phyloP scores from a whole-genome alignment of 2,888 invertebrate species.

The Drepanosiphum platanoidis region DNA sequence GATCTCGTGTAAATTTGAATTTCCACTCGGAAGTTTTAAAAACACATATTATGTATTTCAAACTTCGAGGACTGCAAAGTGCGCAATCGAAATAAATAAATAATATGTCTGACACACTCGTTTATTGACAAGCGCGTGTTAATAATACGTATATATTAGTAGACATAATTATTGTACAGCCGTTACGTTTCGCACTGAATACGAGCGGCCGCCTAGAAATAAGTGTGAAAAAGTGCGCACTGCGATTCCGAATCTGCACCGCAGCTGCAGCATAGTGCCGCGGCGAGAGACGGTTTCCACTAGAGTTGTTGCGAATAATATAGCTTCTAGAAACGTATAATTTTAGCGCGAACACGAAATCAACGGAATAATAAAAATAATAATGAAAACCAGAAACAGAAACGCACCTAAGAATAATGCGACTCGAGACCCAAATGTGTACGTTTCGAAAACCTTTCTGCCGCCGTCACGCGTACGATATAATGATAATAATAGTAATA shows the following conservation, averaged over 20 bases:
- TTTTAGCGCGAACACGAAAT: neutral
- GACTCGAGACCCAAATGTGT: neutral
- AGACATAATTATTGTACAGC: too few species aligned
- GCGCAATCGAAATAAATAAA: too few species aligned
- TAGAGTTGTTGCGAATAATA: slow-evolving; percentile 31
- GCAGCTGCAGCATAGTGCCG: neutral
- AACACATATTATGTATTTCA: too few species aligned
- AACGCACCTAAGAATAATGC: neutral
- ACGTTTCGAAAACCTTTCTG: neutral
- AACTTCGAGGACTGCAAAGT: too few species aligned
- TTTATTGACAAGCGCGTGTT: too few species aligned
- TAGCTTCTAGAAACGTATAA: neutral
- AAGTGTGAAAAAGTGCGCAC: neutral
- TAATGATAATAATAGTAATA: too few species aligned
- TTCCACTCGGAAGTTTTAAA: too few species aligned
- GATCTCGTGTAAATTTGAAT: too few species aligned
- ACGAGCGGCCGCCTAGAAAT: too few species aligned
- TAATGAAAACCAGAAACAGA: neutral
- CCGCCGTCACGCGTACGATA: neutral
- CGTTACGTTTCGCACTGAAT: too few species aligned
- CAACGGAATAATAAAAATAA: neutral
- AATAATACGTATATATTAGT: too few species aligned
- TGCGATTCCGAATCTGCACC: neutral
- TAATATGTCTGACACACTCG: too few species aligned
- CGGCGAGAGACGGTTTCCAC: neutral